Evolutionary conservation across 2,888 invertebrate genomes (phyloP), one percentile per base, ranked within the genome.

Genomic region (Tipula lateralis): DNA sequence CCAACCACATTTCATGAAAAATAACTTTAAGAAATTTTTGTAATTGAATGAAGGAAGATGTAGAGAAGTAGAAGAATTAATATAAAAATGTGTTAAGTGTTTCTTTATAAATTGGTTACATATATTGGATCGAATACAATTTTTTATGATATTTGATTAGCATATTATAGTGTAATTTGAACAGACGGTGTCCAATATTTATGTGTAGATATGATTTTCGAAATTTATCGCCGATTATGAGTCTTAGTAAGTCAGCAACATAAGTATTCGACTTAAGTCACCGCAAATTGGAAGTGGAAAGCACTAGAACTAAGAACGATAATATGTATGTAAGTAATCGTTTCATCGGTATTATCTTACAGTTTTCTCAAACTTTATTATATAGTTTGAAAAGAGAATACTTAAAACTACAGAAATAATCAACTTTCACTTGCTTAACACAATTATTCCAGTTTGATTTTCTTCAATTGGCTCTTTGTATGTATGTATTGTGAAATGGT

Each of bases 361-460:
- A 19, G 24, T 66, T 66, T 66, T 66, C 66, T 66, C 66, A 66
- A 24, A 39, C 39, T 39, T 39, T 13, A 32, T 32, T 5, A 32
- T n/a, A 32, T 4, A 66, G 19, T 66, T 24, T 66, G 13, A 66
- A 66, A 24, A 66, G 24, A 66, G 24, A 66, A 66, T 50, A 36
- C 36, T 36, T 36, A 0, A 36, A 1, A 44, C 3, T n/a, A 66
- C 66, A 24, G 13, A 66, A 66, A 24, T 66, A 66, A 66, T 66
- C 66, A 66, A 66, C 66, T 66, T 66, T 66, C 66, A 66, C 66
- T 66, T 66, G 66, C 66, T 66, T 66, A 66, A 66, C 66, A 66
- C 66, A 66, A 66, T 66, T 66, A 66, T 66, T 66, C 66, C 66
- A 66, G 66, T 66, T 66, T 66, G 66, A 66, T 66, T 66, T 66